Conservation (phyloP, 1,140 invertebrate genomes). For the Tetragnatha versicolor region DNA sequence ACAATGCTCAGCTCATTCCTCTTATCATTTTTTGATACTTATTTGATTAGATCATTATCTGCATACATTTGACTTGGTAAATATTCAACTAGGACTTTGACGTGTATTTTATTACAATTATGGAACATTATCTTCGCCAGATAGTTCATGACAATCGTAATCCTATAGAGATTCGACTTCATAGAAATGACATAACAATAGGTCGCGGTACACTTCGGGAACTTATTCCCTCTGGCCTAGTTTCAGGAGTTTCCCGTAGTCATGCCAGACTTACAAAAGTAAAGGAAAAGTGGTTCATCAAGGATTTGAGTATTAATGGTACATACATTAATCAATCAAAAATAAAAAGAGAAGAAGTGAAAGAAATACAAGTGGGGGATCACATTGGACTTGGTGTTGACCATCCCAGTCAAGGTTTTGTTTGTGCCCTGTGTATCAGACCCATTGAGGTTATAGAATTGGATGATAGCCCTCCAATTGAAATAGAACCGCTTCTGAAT, state of each 20-base stretch:
- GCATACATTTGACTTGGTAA: too few species aligned
- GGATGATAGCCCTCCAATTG: not conserved
- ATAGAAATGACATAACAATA: constrained; percentile 13
- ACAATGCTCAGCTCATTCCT: too few species aligned
- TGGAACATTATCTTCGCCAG: not conserved
- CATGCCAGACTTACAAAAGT: constrained; percentile 21
- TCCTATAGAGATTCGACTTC: not conserved
- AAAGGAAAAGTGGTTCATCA: not conserved
- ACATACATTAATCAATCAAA: constrained; percentile 2
- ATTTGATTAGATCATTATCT: too few species aligned
- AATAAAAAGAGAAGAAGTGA: not conserved
- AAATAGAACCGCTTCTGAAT: not conserved
- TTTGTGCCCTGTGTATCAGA: not conserved
- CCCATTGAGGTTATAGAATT: not conserved
- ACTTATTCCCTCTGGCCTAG: too few species aligned
- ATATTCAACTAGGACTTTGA: too few species aligned
- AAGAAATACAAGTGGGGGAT: constrained; percentile 3
- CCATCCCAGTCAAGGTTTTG: not conserved
- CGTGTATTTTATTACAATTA: too few species aligned
- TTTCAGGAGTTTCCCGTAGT: constrained; percentile 8
- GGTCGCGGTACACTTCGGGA: not conserved
- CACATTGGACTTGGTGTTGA: constrained; percentile 32
- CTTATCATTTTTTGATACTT: too few species aligned
- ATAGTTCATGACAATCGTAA: not conserved
- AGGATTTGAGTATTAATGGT: constrained; percentile 47